Percentiles rank a stretch among this genome's conserved stretches.
Conservation (phyloP, 2,797 vertebrate genomes). For the Sebastes glaucus region DNA sequence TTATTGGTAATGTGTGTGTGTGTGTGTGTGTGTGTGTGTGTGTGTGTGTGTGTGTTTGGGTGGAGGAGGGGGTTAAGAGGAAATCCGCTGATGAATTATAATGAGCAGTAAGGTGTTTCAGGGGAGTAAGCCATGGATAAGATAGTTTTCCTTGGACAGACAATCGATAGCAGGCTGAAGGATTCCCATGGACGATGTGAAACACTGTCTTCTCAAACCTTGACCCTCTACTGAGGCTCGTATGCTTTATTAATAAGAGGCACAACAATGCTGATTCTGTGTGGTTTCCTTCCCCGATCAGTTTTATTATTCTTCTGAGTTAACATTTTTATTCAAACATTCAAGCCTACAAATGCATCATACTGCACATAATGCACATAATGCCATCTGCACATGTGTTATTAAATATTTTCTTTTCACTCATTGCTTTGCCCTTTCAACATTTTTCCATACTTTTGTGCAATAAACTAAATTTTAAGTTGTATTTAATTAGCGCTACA, state of each 20-base stretch:
- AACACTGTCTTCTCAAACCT: conserved; percentile 66
- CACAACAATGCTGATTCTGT: conserved; percentile 33
- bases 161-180: conserved; percentile 70
- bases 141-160: conserved; percentile 60
- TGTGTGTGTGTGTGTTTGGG: neutral
- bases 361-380: no score
- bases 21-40: conserved; percentile 9
- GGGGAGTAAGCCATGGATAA: conserved; percentile 68
- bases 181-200: conserved; percentile 71
- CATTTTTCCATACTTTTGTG: neutral
- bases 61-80: conserved; percentile 42
- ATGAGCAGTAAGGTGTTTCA: conserved; percentile 76
- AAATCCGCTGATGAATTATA: conserved; percentile 80
- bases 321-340: neutral
- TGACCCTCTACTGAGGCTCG: conserved; percentile 54
- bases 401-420: neutral
- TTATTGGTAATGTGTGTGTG: conserved; percentile 65
- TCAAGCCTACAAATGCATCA: neutral
- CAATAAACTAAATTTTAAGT: neutral
- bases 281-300: neutral
- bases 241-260: conserved; percentile 66
- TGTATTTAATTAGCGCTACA: neutral
- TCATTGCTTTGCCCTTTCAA: neutral
- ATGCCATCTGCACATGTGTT: neutral
- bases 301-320: neutral